phyloP scores from a whole-genome alignment of 23 tunicate genomes.

The Halocynthia aurantium region DNA sequence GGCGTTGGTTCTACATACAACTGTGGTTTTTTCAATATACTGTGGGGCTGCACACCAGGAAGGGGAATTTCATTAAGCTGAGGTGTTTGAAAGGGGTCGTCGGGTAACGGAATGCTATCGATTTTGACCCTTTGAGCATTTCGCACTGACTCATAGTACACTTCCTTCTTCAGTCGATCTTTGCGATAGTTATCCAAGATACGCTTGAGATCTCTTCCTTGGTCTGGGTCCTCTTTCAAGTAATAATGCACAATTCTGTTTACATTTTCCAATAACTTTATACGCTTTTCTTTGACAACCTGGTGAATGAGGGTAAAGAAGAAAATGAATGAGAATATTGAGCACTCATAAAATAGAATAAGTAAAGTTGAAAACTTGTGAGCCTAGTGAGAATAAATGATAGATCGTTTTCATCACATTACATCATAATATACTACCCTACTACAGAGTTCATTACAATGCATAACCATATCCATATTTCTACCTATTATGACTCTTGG shows the following conservation, averaged over 20 bases:
- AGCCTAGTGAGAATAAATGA: no score
- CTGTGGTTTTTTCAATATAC: slow-evolving; percentile 76
- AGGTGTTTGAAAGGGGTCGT: slow-evolving; percentile 77
- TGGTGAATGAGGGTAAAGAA: slow-evolving; percentile 1
- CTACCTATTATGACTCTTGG: no score
- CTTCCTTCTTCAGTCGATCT: slow-evolving; percentile 65
- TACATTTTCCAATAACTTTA: slow-evolving; percentile 68
- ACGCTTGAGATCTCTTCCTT: slow-evolving; percentile 52
- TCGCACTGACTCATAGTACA: slow-evolving; percentile 78
- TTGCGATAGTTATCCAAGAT: slow-evolving; percentile 55
- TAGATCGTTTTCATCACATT: no score
- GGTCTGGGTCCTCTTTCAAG: slow-evolving; percentile 58
- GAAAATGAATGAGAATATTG: not conserved
- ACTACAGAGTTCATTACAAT: no score
- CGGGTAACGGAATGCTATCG: slow-evolving; percentile 87
- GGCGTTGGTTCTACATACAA: slow-evolving; percentile 33
- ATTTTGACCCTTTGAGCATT: slow-evolving; percentile 84
- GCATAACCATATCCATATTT: no score
- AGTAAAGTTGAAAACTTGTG: not conserved
- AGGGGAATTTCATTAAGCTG: slow-evolving; percentile 75
- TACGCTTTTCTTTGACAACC: slow-evolving; percentile 84
- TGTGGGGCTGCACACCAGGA: slow-evolving; percentile 75
- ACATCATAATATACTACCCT: no score
- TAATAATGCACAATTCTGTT: slow-evolving; percentile 76
- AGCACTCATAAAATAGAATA: not conserved